Base-by-base conservation (phyloP, 2,888 invertebrate genomes). In the Axea sp. region DNA sequence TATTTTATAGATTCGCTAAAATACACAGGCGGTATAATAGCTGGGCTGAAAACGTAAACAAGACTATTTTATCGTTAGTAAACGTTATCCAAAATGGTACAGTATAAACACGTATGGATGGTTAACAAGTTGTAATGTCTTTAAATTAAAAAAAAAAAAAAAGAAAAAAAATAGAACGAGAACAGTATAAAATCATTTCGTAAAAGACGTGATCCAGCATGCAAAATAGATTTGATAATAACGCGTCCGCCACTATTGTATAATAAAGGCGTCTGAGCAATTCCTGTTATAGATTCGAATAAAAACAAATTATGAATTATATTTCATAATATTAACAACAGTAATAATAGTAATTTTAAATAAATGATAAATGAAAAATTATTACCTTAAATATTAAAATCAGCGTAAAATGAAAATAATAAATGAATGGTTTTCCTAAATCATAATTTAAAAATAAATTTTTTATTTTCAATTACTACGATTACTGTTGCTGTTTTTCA, bases 21-120 rank as follows among this genome's bases (percentile, higher is more conserved):
- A 76, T 74, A 78, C 75, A 78, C 69, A 17, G n/a, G 60, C 68
- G 62, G 64, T 75, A 72, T 73, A 60, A 57, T 59, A 73, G 72
- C 73, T 59, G 57, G 55, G 53, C 68, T 59, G 67, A 60, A 59
- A 76, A 57, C 57, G 59, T 59, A 51, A 73, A 75, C 57, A 68
- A 68, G 59, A 45, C 59, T 76, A 74, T 74, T 72, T 49, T 76
- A 72, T 47, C 59, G 65, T 72, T 72, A 72, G 74, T 75, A 74
- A 72, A 60, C 55, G 37, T 72, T 47, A 73, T 59, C 67, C 73
- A 67, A 60, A 73, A 67, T 57, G 37, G 59, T 73, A 53, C 65
- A 59, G 14, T 65, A 53, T 73, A 45, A 65, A 53, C 55, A 59
- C 62, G 28, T 71, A 47, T 71, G 62, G 53, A 37, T 60, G 60